phyloP scores from a whole-genome alignment of 2,888 invertebrate species.

The Dicyrtomina minuta region DNA sequence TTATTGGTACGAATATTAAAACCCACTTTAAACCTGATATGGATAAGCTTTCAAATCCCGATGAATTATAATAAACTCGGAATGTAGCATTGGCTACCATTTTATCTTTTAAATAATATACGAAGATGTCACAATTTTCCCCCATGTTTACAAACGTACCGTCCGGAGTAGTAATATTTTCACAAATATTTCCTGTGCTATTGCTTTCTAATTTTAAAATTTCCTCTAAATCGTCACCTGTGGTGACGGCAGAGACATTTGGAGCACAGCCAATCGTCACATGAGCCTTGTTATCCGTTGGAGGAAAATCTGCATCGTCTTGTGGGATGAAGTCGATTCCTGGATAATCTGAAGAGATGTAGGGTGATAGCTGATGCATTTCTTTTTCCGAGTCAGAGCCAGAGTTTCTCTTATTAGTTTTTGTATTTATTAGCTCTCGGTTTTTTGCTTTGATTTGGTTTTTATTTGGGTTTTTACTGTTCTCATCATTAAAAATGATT shows the following conservation, averaged over 20 bases:
- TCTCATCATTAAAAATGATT: slow-evolving; percentile 33
- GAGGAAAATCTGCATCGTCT: slow-evolving; percentile 38
- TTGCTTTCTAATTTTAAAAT: slow-evolving; percentile 38
- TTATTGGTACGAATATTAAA: too few species aligned
- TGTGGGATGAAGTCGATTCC: slow-evolving; percentile 40
- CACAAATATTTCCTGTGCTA: slow-evolving; percentile 2
- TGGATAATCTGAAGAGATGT: slow-evolving; percentile 29
- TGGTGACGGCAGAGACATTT: slow-evolving; percentile 35
- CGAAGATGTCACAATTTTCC: slow-evolving; percentile 25
- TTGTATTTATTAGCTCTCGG: background rate
- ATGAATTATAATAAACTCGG: slow-evolving; percentile 24
- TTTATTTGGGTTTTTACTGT: too few species aligned
- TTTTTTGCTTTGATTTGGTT: background rate
- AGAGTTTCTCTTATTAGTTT: background rate
- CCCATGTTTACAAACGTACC: background rate
- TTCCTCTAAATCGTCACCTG: slow-evolving; percentile 43
- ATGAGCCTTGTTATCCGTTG: slow-evolving; percentile 39
- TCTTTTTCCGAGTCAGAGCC: background rate
- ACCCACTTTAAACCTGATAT: too few species aligned
- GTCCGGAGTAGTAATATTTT: slow-evolving; percentile 10
- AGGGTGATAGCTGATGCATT: too few species aligned
- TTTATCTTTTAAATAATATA: slow-evolving; percentile 34
- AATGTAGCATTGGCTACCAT: slow-evolving; percentile 38
- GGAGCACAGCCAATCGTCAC: slow-evolving; percentile 43
- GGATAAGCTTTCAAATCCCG: background rate